Base-by-base conservation (phyloP, 2,888 invertebrate species). In the Pollenia angustigena region DNA sequence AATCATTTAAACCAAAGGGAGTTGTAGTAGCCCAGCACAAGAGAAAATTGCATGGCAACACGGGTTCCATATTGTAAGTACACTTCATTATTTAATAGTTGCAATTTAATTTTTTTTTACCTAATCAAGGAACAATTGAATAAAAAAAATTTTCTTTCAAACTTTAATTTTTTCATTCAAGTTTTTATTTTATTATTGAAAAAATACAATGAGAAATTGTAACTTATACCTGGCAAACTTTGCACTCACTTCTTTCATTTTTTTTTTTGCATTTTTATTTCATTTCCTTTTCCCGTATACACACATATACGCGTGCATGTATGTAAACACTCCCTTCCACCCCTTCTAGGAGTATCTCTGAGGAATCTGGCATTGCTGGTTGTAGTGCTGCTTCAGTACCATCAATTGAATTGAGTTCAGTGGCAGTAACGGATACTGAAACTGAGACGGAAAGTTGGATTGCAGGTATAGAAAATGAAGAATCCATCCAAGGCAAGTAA, bases 21-120 rank as follows among this genome's bases (percentile, higher is more conserved):
- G 78, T 62, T 12, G 52, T 44, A 6, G 12, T 3, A n/a, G 58
- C 11, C 2, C 71, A 69, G 46, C 87, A 78, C 16, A 87, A 87
- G 81, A 88, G 86, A 10, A 88, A 89, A 80, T 89, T 88, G 81
- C 91, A 90, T 2, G 90, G 92, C 9, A 83, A 92, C 18, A 92
- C 92, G 78, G 91, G 90, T 23, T 94, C 94, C 12, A 93, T 93
- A 84, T 90, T 93, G 94, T 94, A 89, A 91, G 91, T 90, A 68
- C 32, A 32, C 32, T 6, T 32, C 32, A 32, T 32, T 32, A 32
- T 32, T 32, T 32, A 32, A 32, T 32, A 32, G 32, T 32, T 32
- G 32, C 32, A 32, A 32, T 32, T 32, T 32, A 32, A 6, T 0
- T 32, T 32, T 32, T 32, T 32, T 32, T 32, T 32, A 32, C 32